Evolutionary conservation across 2,113 vertebrate genomes (phyloP), one percentile per base, ranked within the genome.

Genomic region (Puma concolor): DNA sequence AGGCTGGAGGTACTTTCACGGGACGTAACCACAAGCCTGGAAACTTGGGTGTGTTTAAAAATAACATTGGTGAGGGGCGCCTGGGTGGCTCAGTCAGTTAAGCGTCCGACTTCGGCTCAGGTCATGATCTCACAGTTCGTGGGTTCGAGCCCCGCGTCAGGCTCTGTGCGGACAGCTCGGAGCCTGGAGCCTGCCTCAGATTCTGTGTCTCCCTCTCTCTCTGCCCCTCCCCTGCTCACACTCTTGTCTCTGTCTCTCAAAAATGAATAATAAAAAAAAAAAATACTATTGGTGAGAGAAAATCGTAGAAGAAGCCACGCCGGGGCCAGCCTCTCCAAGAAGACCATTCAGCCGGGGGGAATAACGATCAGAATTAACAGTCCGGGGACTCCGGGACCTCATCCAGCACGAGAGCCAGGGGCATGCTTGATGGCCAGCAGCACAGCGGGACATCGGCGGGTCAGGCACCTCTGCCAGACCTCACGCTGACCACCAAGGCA

Each of bases 291-390:
- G 36, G 44, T 25, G 25, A 27, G 44, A 67, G 63, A 17, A 66
- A 17, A 25, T 4, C 38, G 23, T 27, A 2, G 27, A 21, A n/a
- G 7, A 1, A 41, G 67, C 16, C 27, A 52, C 31, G 3, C 48
- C 7, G 0, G 31, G 15, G 17, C n/a, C 54, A 19, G 76, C 60
- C 9, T 83, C 2, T 38, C 38, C 7, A 27, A 0, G 38, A 38
- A 52, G 50, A 69, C 8, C 0, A 0, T 31, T 1, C 2, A 21
- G 67, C 14, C 11, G 60, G 27, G 2, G 52, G 4, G 0, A 8
- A 17, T 1, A 33, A 12, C 12, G 0, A 2, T 50, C 63, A 33
- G 63, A 7, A 29, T 50, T 27, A 1, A 0, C 44, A 11, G 0
- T 27, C 9, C 6, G 0, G 57, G 31, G n/a, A 5, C 86, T 66